These are phyloP conservation scores for Oxystoma pomonae DNA, from an alignment of 2,888 invertebrate species.

Conservation along the genomic window DNA sequence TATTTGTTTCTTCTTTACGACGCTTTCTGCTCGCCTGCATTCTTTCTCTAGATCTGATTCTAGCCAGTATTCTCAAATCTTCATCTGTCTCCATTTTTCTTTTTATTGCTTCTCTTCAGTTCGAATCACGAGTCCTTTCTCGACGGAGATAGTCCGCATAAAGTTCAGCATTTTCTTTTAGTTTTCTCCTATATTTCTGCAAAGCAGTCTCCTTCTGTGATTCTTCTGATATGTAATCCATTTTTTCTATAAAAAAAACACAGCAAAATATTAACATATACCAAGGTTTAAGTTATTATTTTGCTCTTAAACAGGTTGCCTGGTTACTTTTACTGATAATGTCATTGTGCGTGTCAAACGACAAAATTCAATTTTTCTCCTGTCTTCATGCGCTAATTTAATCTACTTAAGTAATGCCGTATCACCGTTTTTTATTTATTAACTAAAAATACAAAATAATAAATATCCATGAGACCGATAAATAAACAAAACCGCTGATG, in stretches of 20 bases:
- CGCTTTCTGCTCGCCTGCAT: constrained; percentile 7
- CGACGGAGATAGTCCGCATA: neutral
- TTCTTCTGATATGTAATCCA: neutral
- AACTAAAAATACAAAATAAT: no score
- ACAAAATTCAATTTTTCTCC: no score
- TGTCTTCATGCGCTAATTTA: no score
- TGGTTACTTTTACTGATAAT: no score
- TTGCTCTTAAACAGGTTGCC: no score
- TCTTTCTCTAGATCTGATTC: constrained; percentile 8
- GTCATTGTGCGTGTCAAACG: no score
- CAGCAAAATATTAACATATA: no score
- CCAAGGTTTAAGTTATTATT: no score
- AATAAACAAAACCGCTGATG: no score
- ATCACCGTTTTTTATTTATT: no score
- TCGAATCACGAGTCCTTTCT: neutral
- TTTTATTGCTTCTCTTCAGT: neutral
- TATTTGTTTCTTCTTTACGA: constrained; percentile 7
- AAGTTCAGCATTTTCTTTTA: neutral
- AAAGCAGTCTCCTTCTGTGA: neutral
- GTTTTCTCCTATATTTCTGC: neutral
- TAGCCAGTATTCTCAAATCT: constrained; percentile 6
- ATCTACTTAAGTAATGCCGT: no score
- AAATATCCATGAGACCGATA: no score
- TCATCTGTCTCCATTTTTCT: neutral
- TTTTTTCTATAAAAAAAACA: neutral